phyloP scores from a whole-genome alignment of 1,140 invertebrate genomes.

The Drosophila oshimai region DNA sequence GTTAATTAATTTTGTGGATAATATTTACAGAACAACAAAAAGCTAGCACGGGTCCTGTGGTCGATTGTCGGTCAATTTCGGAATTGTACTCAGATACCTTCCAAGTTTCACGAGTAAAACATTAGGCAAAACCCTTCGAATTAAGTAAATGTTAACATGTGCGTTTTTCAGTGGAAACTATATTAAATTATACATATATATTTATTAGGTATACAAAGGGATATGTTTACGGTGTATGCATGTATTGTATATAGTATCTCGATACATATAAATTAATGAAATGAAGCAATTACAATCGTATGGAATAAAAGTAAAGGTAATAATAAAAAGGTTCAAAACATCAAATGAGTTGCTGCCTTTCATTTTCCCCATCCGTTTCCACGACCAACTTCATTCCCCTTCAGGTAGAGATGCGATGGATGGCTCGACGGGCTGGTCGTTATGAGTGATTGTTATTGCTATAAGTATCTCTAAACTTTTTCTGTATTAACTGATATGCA shows the following conservation, averaged over 20 bases:
- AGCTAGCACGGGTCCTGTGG: constrained; percentile 8
- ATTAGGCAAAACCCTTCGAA: constrained; percentile 1
- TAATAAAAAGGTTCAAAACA: constrained; percentile 69
- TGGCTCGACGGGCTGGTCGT: constrained; percentile 34
- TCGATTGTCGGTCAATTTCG: constrained; percentile 67
- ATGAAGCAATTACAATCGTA: constrained; percentile 81
- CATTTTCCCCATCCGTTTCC: constrained; percentile 3
- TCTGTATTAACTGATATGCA: constrained; percentile 88
- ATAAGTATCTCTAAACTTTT: constrained; percentile 87
- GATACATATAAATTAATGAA: constrained; percentile 76
- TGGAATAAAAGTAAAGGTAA: constrained; percentile 55
- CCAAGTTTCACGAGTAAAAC: constrained; percentile 17
- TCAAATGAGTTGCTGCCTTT: constrained; percentile 33
- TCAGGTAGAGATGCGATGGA: constrained; percentile 38
- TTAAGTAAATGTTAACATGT: constrained; percentile 62
- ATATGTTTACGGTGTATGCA: constrained; percentile 57
- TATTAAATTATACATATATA: constrained; percentile 51
- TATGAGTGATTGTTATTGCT: constrained; percentile 83
- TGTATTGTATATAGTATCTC: constrained; percentile 57
- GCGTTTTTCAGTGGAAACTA: constrained; percentile 59
- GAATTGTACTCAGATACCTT: constrained; percentile 43
- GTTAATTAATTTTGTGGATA: constrained; percentile 43
- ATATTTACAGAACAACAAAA: constrained; percentile 16
- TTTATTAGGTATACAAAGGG: constrained; percentile 51
- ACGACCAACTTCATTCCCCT: constrained; percentile 26